These are phyloP conservation scores for Trachurus trachurus DNA, from an alignment of 2,797 vertebrate species.

Conservation along the genomic window DNA sequence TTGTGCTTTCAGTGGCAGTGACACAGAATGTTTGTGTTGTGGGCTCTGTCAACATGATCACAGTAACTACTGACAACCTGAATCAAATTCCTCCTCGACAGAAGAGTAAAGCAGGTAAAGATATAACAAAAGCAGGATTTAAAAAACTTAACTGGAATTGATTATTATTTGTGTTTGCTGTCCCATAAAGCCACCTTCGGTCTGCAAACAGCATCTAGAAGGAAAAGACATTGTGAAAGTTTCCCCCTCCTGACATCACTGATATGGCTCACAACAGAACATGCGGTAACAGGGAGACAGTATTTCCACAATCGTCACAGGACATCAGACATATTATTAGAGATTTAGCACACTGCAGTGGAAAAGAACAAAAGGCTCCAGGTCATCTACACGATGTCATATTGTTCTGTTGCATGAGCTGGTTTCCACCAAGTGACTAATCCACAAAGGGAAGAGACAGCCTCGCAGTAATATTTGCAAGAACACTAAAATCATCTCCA, in stretches of 20 bases:
- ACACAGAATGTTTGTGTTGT: conserved; percentile 20
- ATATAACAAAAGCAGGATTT: background rate
- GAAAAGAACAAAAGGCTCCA: conserved; percentile 43
- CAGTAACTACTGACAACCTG: conserved; percentile 31
- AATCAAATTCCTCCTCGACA: background rate
- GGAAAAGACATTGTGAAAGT: conserved; percentile 15
- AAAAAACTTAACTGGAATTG: too few relatives aligned
- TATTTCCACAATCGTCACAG: conserved; percentile 12
- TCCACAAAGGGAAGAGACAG: conserved; percentile 2
- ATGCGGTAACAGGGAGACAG: background rate
- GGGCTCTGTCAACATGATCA: conserved; percentile 2
- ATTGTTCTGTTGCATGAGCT: conserved; percentile 7
- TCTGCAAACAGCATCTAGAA: background rate
- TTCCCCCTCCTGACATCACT: background rate
- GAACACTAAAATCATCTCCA: conserved; percentile 3
- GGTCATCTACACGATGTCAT: conserved; percentile 38
- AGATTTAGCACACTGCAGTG: conserved; percentile 23
- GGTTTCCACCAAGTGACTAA: conserved; percentile 24
- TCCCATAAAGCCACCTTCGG: background rate
- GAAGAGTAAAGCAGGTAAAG: background rate
- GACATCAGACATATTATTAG: conserved; percentile 35
- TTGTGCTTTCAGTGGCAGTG: background rate
- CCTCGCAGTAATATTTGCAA: background rate
- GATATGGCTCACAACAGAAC: background rate
- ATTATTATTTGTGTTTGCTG: background rate